Conservation (phyloP, 2,888 invertebrate genomes). For the Cacoxenus indagator region DNA sequence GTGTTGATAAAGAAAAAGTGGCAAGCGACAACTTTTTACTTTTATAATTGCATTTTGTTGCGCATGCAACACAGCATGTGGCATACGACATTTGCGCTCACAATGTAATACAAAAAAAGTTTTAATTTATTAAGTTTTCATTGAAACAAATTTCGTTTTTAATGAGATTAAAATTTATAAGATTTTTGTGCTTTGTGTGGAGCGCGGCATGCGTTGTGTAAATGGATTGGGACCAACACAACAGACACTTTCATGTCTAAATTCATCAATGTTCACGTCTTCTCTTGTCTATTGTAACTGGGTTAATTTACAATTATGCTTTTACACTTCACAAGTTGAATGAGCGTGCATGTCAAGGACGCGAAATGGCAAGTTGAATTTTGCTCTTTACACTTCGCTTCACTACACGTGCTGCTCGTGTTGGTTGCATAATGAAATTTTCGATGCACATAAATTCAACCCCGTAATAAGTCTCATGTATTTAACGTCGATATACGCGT, state of each 20-base stretch:
- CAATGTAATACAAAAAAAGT: too few species aligned
- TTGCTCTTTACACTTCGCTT: not conserved
- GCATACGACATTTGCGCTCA: too few species aligned
- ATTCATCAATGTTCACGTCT: not conserved
- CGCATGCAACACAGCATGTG: too few species aligned
- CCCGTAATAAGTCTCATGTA: too few species aligned
- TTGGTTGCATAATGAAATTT: not conserved
- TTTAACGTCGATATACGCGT: too few species aligned
- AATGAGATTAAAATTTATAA: too few species aligned
- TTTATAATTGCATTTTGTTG: conserved; percentile 30
- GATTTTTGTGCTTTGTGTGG: too few species aligned
- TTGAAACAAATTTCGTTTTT: too few species aligned
- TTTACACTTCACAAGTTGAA: not conserved
- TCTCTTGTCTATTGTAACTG: not conserved
- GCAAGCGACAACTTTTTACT: conserved; percentile 45
- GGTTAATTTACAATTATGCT: not conserved
- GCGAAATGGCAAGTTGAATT: not conserved
- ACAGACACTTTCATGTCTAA: not conserved
- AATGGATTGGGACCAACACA: not conserved
- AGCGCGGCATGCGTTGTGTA: too few species aligned
- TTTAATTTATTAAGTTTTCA: too few species aligned
- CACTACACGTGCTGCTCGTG: not conserved
- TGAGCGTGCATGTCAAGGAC: not conserved
- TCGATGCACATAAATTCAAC: conserved; percentile 25
- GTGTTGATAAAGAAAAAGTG: not conserved